Conservation (phyloP, 2,888 invertebrate species). For the Sialis fuliginosa region DNA sequence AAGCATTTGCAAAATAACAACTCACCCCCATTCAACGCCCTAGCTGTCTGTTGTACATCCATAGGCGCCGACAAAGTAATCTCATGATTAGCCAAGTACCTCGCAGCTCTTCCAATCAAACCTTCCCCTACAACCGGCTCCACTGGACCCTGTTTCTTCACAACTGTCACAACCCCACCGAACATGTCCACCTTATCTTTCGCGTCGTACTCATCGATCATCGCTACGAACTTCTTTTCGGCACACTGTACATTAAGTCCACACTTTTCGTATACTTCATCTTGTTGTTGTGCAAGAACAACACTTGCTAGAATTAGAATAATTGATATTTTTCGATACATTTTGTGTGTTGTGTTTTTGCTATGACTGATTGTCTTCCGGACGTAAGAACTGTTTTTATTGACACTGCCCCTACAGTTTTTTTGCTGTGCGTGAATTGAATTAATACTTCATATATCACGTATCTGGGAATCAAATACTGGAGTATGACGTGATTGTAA, state of each 20-base stretch:
- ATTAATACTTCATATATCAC: not conserved
- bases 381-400: not conserved
- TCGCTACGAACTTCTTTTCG: slow-evolving; percentile 26
- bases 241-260: slow-evolving; percentile 18
- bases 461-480: not conserved
- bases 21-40: no score
- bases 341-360: not conserved
- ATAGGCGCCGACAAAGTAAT: slow-evolving; percentile 25
- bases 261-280: slow-evolving; percentile 15
- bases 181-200: slow-evolving; percentile 24
- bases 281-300: slow-evolving; percentile 1
- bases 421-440: not conserved
- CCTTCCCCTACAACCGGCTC: slow-evolving; percentile 17
- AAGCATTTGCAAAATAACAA: no score
- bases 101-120: slow-evolving; percentile 28
- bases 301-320: not conserved
- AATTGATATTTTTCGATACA: not conserved
- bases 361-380: not conserved
- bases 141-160: slow-evolving; percentile 19
- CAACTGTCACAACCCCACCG: slow-evolving; percentile 21
- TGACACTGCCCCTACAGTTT: not conserved
- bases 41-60: slow-evolving; percentile 20
- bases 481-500: not conserved
- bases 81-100: slow-evolving; percentile 29
- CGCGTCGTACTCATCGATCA: slow-evolving; percentile 27